These are phyloP conservation scores for Stictonetta naevosa DNA, from an alignment of 2,113 vertebrate species.

Conservation along the genomic window DNA sequence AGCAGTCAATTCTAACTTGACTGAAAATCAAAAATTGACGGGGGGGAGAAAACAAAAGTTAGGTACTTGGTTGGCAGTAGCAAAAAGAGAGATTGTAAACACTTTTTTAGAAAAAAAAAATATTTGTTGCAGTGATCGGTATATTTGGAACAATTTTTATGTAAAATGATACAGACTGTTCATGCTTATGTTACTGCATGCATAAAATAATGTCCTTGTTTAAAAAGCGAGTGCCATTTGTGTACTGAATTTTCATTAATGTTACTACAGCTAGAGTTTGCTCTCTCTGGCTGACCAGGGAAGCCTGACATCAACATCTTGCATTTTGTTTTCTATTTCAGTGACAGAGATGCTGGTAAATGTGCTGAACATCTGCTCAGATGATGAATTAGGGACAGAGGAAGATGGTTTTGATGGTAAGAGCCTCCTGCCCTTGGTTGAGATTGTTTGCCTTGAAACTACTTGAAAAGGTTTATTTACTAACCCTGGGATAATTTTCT, in stretches of 20 bases:
- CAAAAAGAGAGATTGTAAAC: background rate
- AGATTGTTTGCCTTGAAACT: slow-evolving; percentile 6
- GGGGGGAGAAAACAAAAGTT: background rate
- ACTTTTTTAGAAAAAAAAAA: background rate
- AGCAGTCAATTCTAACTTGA: background rate
- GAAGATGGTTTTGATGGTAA: slow-evolving; percentile 97
- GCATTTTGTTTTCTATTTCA: slow-evolving; percentile 61
- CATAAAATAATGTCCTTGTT: background rate
- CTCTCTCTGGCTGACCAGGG: background rate
- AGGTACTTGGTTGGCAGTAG: background rate
- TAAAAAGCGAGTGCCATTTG: background rate
- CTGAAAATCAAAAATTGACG: background rate
- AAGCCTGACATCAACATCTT: background rate
- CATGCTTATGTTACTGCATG: background rate
- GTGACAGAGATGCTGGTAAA: slow-evolving; percentile 99
- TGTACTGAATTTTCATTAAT: background rate
- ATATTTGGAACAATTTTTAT: background rate
- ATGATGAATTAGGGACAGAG: slow-evolving; percentile 94
- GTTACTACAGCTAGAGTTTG: background rate
- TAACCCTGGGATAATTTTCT: slow-evolving; percentile 24
- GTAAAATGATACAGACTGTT: background rate
- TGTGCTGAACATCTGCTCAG: slow-evolving; percentile 97
- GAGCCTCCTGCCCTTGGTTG: slow-evolving; percentile 34
- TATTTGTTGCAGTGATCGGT: background rate
- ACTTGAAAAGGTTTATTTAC: background rate